Base-by-base conservation (phyloP, 2,797 vertebrate genomes). In the Allobates femoralis region DNA sequence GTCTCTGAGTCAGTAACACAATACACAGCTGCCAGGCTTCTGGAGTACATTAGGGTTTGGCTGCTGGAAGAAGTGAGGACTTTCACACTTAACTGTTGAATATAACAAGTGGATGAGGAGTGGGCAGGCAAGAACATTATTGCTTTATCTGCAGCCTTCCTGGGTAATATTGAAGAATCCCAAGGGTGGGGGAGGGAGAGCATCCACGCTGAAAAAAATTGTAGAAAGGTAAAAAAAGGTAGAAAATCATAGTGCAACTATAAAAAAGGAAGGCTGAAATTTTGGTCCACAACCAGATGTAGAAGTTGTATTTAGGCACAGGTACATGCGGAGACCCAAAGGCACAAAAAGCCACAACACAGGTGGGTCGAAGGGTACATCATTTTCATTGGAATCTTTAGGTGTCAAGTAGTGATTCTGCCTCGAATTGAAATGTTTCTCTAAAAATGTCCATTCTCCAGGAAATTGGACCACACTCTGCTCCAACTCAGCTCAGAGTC, bases 11-110 rank as follows among this genome's bases (percentile, higher is more conserved):
- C 64, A 84, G 86, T 87, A 87, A 87, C 81, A 84, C 81, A 84
- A 84, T 84, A 86, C 90, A 85, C 81, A 84, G 83, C 69, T 73
- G 12, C 74, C 86, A 90, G 19, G 21, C 82, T 84, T 60, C 64
- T 79, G 79, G 66, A 66, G 66, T 79, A 83, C 58, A 79, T 67
- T 79, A 81, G 58, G 30, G 60, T 84, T 77, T 32, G 86, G 53
- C 85, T 83, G 1, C 3, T 0, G 56, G 56, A 53, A 50, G 69
- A 66, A 83, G 78, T 85, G 64, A 62, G 30, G 5, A 8, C 2
- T 0, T 1, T 82, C 86, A 28, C 79, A 85, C 69, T 82, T 73
- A 32, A 12, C 3, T 0, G 41, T 67, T 81, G 55, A 56, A 89
- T 34, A 74, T 0, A 79, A 67, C 78, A 87, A 81, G 30, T 79